Base-by-base conservation (phyloP, 2,797 vertebrate genomes). In the Periophthalmus magnuspinnatus region DNA sequence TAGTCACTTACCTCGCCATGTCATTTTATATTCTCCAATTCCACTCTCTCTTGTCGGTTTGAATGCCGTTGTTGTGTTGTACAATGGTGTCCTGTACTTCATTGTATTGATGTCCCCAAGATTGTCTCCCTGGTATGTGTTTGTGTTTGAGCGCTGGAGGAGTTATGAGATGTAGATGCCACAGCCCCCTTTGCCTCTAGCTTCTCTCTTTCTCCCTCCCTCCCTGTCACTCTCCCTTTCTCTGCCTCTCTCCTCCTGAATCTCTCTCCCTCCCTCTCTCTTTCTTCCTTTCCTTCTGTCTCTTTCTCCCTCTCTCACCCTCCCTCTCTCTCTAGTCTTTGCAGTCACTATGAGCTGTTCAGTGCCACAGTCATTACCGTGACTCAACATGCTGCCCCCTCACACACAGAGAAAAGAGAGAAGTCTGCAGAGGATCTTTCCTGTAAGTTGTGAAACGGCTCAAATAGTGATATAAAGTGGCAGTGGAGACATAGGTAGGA, bases 111-210 rank as follows among this genome's bases (percentile, higher is more conserved):
- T 32, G 69, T 74, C 76, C 74, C 77, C 65, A 52, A 60, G 72
- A 72, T 70, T 74, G 67, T 75, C 72, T 66, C 58, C 74, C 63
- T 67, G 56, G 28, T 73, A 81, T 71, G 41, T 73, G 60, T 71
- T 67, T 56, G 64, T 65, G 78, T 76, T 47, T 75, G 73, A 68
- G 54, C 6, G 21, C 71, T 52, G 73, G 76, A 80, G 58, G 80
- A 83, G 75, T 79, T 80, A 81, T 81, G 84, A 86, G 86, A 86
- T 81, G 72, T 73, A 89, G 79, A 84, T 78, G 77, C 69, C 76
- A 78, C 85, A 82, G 71, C 79, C 83, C 81, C 68, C 54, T 70
- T 61, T 17, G 50, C n/a, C 67, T 59, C 68, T 71, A 77, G 70
- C 34, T 58, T 68, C 67, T 45, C 68, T 62, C 65, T 70, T 66